These are phyloP conservation scores for Perithous albicinctus DNA, from an alignment of 2,888 invertebrate species.

Conservation along the genomic window DNA sequence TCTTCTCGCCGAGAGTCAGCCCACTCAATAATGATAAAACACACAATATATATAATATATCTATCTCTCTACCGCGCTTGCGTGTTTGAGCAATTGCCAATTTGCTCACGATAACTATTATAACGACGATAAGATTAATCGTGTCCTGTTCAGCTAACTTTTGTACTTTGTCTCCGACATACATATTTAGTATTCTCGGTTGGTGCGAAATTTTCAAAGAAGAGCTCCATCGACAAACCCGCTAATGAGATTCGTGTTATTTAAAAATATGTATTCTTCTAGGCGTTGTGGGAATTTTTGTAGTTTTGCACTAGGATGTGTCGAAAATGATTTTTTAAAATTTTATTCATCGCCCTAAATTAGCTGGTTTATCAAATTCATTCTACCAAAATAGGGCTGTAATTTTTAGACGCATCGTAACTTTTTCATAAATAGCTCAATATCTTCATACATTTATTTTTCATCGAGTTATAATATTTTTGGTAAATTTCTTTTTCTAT, in stretches of 20 bases:
- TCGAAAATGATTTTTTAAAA: no score
- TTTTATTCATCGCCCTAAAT: no score
- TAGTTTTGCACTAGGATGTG: conserved; percentile 43
- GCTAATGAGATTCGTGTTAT: conserved; percentile 39
- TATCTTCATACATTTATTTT: no score
- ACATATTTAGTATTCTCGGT: conserved; percentile 59
- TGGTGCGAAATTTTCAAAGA: conserved; percentile 66
- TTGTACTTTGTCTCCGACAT: conserved; percentile 73
- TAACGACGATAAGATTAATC: conserved; percentile 60
- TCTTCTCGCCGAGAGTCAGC: conserved; percentile 68
- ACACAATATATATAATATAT: conserved; percentile 17
- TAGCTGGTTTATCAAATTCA: no score
- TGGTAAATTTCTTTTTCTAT: no score
- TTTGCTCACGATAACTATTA: conserved; percentile 54
- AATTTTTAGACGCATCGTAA: no score
- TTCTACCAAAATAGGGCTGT: no score
- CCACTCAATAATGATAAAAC: conserved; percentile 69
- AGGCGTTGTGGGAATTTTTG: conserved; percentile 11
- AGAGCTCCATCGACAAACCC: conserved; percentile 41
- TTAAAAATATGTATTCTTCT: conserved; percentile 8
- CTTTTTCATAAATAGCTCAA: no score
- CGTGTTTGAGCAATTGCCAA: conserved; percentile 48
- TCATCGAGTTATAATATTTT: no score
- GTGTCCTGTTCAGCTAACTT: conserved; percentile 74
- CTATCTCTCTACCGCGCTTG: conserved; percentile 13